Evolutionary conservation across 1,140 invertebrate species (phyloP).

Genomic region (Colletes latitarsis): DNA sequence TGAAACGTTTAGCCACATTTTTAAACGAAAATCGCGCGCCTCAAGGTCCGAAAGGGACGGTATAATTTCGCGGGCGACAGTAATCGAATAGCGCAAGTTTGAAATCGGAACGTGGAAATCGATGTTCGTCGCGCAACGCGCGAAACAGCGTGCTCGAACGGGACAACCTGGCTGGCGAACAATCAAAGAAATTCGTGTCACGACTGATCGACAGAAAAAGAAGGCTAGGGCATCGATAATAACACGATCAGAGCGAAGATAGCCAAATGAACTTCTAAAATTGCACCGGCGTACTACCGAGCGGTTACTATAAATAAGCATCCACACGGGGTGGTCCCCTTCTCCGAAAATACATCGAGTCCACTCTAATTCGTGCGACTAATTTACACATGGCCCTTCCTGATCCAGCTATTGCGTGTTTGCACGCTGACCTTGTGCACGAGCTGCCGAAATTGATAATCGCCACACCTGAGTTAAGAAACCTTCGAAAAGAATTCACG

Average conservation of each 20-base stretch:
- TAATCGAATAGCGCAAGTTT: not conserved
- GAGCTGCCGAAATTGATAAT: not conserved
- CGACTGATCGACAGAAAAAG: not conserved
- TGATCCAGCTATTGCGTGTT: slow-evolving; percentile 26
- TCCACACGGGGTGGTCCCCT: slow-evolving; percentile 33
- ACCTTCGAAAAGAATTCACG: too few species aligned
- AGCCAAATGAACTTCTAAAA: slow-evolving; percentile 66
- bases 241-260: slow-evolving; percentile 43
- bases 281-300: slow-evolving; percentile 46
- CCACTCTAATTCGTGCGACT: slow-evolving; percentile 53
- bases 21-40: not conserved
- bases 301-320: slow-evolving; percentile 58
- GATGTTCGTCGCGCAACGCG: not conserved
- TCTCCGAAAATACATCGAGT: slow-evolving; percentile 57
- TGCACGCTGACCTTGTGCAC: slow-evolving; percentile 52
- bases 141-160: not conserved
- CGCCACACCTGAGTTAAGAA: not conserved
- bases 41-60: not conserved
- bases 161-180: not conserved
- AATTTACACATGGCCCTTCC: slow-evolving; percentile 61
- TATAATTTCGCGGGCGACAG: not conserved
- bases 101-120: not conserved
- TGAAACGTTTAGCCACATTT: not conserved
- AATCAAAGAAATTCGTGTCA: slow-evolving; percentile 16
- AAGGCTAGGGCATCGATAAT: not conserved